Evolutionary conservation across 2,113 vertebrate species (phyloP), one percentile per base, ranked within the genome.

Genomic region (Desmodus rotundus): DNA sequence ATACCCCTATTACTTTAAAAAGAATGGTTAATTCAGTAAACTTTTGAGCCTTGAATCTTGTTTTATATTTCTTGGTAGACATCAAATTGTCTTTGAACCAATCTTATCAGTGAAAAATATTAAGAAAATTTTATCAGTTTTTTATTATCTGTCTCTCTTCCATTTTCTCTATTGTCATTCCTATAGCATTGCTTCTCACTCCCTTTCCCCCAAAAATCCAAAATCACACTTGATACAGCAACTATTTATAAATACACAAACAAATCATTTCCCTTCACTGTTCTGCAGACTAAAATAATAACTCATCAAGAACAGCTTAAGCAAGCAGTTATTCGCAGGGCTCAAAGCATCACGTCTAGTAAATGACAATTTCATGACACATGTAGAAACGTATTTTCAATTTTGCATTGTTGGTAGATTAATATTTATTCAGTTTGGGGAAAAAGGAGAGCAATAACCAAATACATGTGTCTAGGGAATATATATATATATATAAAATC

Each of bases 271-370:
- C 41, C 24, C 26, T 86, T 91, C 65, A 73, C 5, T 89, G 26
- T 78, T 82, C 24, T 58, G 16, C 14, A 77, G 77, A 22, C 68
- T 87, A 74, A 81, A 93, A 92, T 92, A 94, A 83, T 89, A 84
- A 80, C 33, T 94, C 76, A 93, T 90, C 54, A 92, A 45, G 5
- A 70, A 33, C 4, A 43, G 50, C 95, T 87, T 84, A 92, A 41
- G 5, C n/a, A 90, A 83, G 47, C 81, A 94, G 5, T 83, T 87
- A 83, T 74, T 54, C 63, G 9, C 22, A 73, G 22, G 41, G 68
- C 52, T 83, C 12, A 80, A 47, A 70, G n/a, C 26, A 78, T 87
- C 54, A 38, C 52, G 47, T 78, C 12, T 36, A 41, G 28, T 68
- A 68, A 87, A 80, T 54, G 78, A 90, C 54, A 26, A 87, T 84